Evolutionary conservation across 2,113 vertebrate species (phyloP), one percentile per base, ranked within the genome.

Genomic region (Colossoma macropomum): DNA sequence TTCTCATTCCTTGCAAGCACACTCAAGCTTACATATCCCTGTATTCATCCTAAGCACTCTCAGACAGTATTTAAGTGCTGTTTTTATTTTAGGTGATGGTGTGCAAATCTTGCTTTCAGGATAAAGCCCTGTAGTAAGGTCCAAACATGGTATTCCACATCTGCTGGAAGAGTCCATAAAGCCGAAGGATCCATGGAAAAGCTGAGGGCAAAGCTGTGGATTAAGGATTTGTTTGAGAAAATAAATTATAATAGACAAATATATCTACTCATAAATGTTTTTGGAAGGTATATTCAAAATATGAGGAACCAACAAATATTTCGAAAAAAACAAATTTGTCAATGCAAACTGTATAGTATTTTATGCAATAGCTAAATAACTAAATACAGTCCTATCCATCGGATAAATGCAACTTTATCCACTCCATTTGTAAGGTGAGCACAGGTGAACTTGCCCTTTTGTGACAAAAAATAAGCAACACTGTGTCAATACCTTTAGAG

Each of bases 181-280:
- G 90, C 83, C 89, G 93, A 73, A 91, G 92, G 89, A 95, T 92
- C 94, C 94, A 95, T 41, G 92, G 86, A 71, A 92, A 94, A 21
- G 93, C 89, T 21, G 93, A 92, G 0, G 94, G 92, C 4, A 89
- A 85, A 83, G 93, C 94, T 95, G 90, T 21, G 11, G 82, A 45
- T 66, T 16, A 16, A 68, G 30, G 13, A 59, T 45, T 73, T 50
- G 80, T 0, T 16, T 27, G 19, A 70, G 6, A 59, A 75, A 13
- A 19, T 59, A 21, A 2, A 59, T 16, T 45, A 4, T 45, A 45
- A 45, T 8, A 45, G 41, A 1, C 41, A 45, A 11, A 4, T 45
- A 59, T 59, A 15, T 0, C 23, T 59, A 59, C 0, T 23, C 56
- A 59, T 56, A 23, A 59, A 59, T 21, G n/a, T 3, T n/a, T 23